Percentiles rank a stretch among this genome's conserved stretches.
Conservation (phyloP, 2,113 vertebrate genomes). For the Cariama cristata region DNA sequence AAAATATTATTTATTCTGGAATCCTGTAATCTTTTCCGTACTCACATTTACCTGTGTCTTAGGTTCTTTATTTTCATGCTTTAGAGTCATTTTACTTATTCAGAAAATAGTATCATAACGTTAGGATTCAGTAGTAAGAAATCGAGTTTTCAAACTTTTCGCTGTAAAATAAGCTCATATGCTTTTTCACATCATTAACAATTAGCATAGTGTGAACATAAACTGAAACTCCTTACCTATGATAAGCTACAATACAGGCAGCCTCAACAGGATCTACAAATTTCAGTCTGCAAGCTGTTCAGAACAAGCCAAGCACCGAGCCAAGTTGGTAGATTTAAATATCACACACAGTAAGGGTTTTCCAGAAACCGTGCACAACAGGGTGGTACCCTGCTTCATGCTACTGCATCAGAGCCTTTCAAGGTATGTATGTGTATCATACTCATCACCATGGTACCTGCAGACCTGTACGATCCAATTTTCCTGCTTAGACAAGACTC, state of each 20-base stretch:
- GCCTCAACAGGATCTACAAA: neutral
- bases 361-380: neutral
- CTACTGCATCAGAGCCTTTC: neutral
- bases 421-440: rapidly evolving
- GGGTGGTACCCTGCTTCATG: neutral
- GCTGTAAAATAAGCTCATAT: neutral
- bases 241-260: neutral
- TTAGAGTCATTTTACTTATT: neutral
- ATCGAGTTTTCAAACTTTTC: neutral
- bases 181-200: neutral
- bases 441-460: neutral
- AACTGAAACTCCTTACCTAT: neutral
- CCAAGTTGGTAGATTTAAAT: neutral
- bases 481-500: neutral
- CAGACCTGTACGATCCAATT: neutral
- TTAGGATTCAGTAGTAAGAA: neutral
- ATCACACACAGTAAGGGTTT: neutral
- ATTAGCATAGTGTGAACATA: neutral
- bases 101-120: neutral
- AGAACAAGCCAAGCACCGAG: neutral
- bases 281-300: neutral
- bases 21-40: neutral
- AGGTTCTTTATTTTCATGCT: neutral
- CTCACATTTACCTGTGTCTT: neutral
- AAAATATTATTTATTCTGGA: neutral